These are phyloP conservation scores for Auanema freiburgensis DNA, from an alignment of 2,888 invertebrate species.

Conservation along the genomic window DNA sequence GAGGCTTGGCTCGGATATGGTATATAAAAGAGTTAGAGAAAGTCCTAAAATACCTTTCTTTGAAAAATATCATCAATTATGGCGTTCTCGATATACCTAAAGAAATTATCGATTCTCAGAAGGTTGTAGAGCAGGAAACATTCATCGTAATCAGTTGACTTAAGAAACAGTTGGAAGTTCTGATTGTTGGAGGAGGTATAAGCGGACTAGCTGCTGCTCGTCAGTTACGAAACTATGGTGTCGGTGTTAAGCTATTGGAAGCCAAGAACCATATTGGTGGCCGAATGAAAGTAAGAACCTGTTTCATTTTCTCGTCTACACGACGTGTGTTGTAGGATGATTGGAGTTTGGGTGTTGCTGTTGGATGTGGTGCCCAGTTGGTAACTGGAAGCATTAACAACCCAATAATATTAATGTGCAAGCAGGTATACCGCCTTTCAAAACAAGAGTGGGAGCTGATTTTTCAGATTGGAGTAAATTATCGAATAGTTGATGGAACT, in stretches of 20 bases:
- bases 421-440: constrained; percentile 64
- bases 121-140: not conserved
- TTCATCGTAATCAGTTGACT: not conserved
- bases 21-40: constrained; percentile 32
- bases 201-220: constrained; percentile 68
- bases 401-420: constrained; percentile 67
- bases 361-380: constrained; percentile 67
- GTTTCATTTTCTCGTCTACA: not conserved
- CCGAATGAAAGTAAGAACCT: constrained; percentile 59
- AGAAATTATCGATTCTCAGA: not conserved
- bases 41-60: constrained; percentile 40
- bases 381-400: constrained; percentile 68
- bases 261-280: constrained; percentile 67
- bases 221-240: constrained; percentile 66
- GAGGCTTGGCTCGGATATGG: constrained; percentile 51
- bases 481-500: constrained; percentile 58
- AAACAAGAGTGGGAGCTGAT: not conserved
- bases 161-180: constrained; percentile 46
- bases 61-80: constrained; percentile 48
- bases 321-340: constrained; percentile 42
- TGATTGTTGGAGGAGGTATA: constrained; percentile 68
- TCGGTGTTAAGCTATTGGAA: constrained; percentile 67
- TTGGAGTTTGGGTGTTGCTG: constrained; percentile 54
- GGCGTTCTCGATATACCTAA: constrained; percentile 40
- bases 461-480: constrained; percentile 35